These are phyloP conservation scores for Mus spicilegus DNA, from an alignment of 2,113 vertebrate genomes.

Conservation along the genomic window DNA sequence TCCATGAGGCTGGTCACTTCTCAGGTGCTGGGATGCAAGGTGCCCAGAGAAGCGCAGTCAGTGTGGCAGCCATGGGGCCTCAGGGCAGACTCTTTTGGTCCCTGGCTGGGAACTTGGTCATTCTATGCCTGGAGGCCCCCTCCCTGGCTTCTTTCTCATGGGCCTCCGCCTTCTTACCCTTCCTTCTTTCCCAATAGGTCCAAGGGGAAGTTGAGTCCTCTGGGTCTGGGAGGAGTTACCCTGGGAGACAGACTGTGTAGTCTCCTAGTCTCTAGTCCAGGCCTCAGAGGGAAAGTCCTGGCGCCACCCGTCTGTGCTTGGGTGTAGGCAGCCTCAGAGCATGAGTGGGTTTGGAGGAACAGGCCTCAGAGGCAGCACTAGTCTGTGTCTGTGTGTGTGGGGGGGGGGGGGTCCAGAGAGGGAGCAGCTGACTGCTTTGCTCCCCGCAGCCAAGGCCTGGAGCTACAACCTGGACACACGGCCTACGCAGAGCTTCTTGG, in stretches of 20 bases:
- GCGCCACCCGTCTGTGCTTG: background rate
- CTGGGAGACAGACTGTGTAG: background rate
- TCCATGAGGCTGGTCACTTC: background rate
- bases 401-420: too few relatives aligned
- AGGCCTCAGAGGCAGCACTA: background rate
- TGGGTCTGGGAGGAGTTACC: background rate
- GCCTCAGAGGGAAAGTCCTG: background rate
- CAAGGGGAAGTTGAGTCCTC: background rate
- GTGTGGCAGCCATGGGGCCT: background rate
- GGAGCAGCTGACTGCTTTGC: background rate
- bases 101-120: background rate
- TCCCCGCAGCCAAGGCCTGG: background rate
- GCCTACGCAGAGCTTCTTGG: background rate
- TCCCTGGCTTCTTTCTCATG: background rate
- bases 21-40: background rate
- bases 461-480: constrained; percentile 77
- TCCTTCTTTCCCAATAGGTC: constrained; percentile 8
- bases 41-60: background rate
- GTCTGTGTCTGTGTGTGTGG: too few relatives aligned
- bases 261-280: background rate
- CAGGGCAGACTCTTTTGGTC: background rate
- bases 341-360: background rate
- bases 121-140: background rate
- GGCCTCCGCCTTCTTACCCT: background rate
- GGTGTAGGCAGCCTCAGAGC: background rate